phyloP scores from a whole-genome alignment of 1,140 invertebrate species.

The Mylabris phalerata region DNA sequence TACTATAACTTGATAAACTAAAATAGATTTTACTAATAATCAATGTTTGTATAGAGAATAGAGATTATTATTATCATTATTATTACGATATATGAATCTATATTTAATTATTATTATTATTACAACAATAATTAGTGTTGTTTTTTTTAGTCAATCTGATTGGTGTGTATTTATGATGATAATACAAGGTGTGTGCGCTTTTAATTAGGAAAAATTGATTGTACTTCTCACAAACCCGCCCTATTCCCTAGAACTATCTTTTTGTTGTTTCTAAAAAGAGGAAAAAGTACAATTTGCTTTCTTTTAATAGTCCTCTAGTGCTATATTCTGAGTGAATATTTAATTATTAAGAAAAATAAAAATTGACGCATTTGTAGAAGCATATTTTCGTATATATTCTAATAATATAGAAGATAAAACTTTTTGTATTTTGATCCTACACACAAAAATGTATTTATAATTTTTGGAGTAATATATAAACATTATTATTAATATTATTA shows the following conservation, averaged over 20 bases:
- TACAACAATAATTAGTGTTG: too few relatives aligned
- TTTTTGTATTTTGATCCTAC: not conserved
- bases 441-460: too few relatives aligned
- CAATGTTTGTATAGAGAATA: constrained; percentile 40
- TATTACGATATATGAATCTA: not conserved
- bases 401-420: not conserved
- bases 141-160: too few relatives aligned
- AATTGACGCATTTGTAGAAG: too few relatives aligned
- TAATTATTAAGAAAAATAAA: constrained; percentile 1
- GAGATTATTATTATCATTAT: constrained; percentile 20
- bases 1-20: constrained; percentile 25
- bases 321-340: not conserved
- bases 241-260: too few relatives aligned
- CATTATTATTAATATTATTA: constrained; percentile 8
- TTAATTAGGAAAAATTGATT: constrained; percentile 15
- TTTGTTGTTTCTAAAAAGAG: too few relatives aligned
- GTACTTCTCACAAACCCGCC: too few relatives aligned
- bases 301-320: too few relatives aligned
- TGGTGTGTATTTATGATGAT: too few relatives aligned
- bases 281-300: constrained; percentile 7
- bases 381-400: constrained; percentile 11
- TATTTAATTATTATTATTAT: constrained; percentile 18
- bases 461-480: constrained; percentile 30
- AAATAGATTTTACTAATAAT: constrained; percentile 30
- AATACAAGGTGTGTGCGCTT: constrained; percentile 39